Evolutionary conservation across 2,888 invertebrate species (phyloP).

Genomic region (Pilophorus perplexus): DNA sequence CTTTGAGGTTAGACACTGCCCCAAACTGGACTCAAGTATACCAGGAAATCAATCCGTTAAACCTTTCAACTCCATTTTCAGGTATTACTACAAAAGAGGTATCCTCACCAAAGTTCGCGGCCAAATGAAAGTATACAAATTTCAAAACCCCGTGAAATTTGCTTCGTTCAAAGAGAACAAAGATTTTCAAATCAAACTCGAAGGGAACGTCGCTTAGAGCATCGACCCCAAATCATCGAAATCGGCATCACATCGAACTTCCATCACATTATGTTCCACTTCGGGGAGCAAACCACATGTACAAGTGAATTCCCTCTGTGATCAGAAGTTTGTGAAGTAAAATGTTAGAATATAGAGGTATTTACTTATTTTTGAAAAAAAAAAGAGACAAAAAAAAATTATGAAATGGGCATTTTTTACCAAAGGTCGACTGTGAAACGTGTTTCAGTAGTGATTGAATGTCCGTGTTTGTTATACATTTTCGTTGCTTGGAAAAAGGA

Average conservation of each 20-base stretch:
- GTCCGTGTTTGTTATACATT: too few relatives aligned
- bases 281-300: too few relatives aligned
- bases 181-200: conserved; percentile 2
- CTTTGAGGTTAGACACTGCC: conserved; percentile 31
- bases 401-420: too few relatives aligned
- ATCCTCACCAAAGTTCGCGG: conserved; percentile 41
- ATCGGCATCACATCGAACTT: too few relatives aligned
- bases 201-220: not conserved
- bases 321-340: too few relatives aligned
- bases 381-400: too few relatives aligned
- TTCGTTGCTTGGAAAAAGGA: too few relatives aligned
- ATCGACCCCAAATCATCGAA: not conserved
- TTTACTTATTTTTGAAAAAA: too few relatives aligned
- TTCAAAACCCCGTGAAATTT: conserved; percentile 29
- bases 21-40: not conserved
- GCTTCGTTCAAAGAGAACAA: not conserved
- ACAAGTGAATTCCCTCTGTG: too few relatives aligned
- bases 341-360: too few relatives aligned
- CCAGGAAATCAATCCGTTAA: not conserved
- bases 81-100: conserved; percentile 42
- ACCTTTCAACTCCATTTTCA: conserved; percentile 2
- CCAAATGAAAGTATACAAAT: conserved; percentile 38
- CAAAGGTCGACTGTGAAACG: too few relatives aligned
- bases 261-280: not conserved
- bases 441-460: too few relatives aligned